phyloP scores from a whole-genome alignment of 2,113 vertebrate species.

The Rhadina sibilatrix region DNA sequence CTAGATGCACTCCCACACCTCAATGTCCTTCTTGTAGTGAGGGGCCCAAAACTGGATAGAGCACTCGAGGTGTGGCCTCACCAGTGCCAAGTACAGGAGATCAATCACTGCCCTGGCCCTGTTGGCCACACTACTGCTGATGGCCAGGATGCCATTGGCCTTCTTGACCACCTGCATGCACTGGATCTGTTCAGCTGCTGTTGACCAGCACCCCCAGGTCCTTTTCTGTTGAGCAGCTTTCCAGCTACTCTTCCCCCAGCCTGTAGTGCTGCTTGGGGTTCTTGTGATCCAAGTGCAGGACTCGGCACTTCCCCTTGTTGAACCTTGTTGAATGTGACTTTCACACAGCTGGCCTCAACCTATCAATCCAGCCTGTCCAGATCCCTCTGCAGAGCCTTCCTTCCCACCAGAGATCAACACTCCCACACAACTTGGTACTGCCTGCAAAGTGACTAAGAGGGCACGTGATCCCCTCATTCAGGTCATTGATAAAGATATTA shows the following conservation, averaged over 20 bases:
- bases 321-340: too few relatives aligned
- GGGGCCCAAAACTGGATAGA: background rate
- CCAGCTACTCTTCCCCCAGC: fast-evolving
- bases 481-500: background rate
- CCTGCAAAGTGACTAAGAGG: background rate
- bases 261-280: fast-evolving
- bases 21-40: background rate
- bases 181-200: background rate
- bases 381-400: background rate
- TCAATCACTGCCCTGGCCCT: background rate
- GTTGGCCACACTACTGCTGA: background rate
- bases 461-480: background rate
- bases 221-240: background rate
- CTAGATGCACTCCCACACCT: background rate
- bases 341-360: background rate
- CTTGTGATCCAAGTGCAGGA: background rate
- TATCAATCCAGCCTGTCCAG: background rate
- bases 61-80: fast-evolving
- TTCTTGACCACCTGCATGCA: background rate
- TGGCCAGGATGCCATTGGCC: background rate
- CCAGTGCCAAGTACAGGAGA: fast-evolving
- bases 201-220: background rate
- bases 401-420: background rate
- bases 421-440: background rate
- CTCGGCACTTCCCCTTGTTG: fast-evolving